Base-by-base conservation (phyloP, 2,113 vertebrate genomes). In the Larimichthys crocea region DNA sequence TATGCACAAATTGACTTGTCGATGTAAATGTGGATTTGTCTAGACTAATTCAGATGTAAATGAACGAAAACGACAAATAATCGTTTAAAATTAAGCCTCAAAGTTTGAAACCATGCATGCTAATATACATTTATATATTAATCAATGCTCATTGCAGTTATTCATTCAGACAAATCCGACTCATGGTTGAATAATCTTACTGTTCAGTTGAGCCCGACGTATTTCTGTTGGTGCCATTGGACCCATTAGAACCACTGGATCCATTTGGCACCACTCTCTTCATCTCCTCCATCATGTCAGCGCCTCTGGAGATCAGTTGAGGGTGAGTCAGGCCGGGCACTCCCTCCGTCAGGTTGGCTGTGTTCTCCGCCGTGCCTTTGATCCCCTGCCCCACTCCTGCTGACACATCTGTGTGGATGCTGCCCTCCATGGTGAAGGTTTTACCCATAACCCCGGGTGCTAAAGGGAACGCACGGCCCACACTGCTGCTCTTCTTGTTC, bases 401-500 rank as follows among this genome's bases (percentile, higher is more conserved):
- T 11, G 95, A 94, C 52, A 90, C 94, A 62, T 97, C 97, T 44
- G 94, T 89, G 79, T 95, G 95, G 75, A 95, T 90, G 35, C 92
- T 93, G 2, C 95, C 93, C 24, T 96, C 95, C 84, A 94, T 92
- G 70, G 75, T 86, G 35, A 86, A 88, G 1, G 81, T 83, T 89
- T 97, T 97, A 14, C 96, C 95, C 82, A 92, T 66, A 52, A 89
- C 83, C 19, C 90, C 88, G 3, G 92, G 91, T 8, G 79, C 61
- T 60, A 97, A 92, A 44, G 96, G 96, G 91, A 97, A 97, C 0
- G 95, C 93, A 76, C 97, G 96, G 80, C 95, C 94, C 83, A 94
- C 95, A 12, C 95, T 96, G 49, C 93, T 94, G 91, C 97, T 97
- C 95, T 99, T 99, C 94, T 99, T 99, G 93, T 99, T 99, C 91